Percentiles rank a stretch among this genome's conserved stretches.
phyloP scores from a whole-genome alignment of 2,888 invertebrate species.

The Odontocolon sp. region DNA sequence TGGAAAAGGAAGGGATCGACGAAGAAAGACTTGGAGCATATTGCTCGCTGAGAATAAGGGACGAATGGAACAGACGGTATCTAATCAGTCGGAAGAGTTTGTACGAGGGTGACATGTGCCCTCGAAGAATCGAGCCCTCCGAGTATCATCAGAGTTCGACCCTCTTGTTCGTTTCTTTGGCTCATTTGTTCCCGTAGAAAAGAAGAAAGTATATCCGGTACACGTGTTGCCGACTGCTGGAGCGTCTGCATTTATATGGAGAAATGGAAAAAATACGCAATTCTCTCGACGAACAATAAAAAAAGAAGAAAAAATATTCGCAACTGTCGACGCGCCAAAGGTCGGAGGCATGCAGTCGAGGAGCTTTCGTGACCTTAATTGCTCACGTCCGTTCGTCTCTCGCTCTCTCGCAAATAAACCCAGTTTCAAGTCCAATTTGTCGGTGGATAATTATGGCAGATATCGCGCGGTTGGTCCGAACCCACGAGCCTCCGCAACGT shows the following conservation, averaged over 20 bases:
- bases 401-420: constrained; percentile 13
- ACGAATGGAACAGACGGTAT: constrained; percentile 34
- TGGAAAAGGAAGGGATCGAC: constrained; percentile 3
- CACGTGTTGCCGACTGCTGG: constrained; percentile 28
- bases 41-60: constrained; percentile 16
- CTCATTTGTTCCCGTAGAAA: constrained; percentile 6
- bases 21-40: constrained; percentile 3
- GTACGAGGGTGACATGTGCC: constrained; percentile 32
- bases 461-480: constrained; percentile 28
- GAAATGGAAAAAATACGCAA: constrained; percentile 16
- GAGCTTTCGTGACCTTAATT: constrained; percentile 48
- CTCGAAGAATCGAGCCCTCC: constrained; percentile 4
- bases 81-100: constrained; percentile 45
- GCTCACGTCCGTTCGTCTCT: constrained; percentile 21
- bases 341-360: constrained; percentile 10
- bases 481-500: constrained; percentile 46
- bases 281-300: neutral
- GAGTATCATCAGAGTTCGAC: constrained; percentile 7
- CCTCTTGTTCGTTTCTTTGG: constrained; percentile 20
- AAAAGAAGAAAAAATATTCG: neutral
- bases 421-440: constrained; percentile 60
- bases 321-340: constrained; percentile 3
- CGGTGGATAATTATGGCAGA: constrained; percentile 63
- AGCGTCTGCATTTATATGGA: neutral
- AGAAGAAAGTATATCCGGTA: constrained; percentile 11